Conservation (phyloP, 1,140 invertebrate genomes). For the Streblospio benedicti region DNA sequence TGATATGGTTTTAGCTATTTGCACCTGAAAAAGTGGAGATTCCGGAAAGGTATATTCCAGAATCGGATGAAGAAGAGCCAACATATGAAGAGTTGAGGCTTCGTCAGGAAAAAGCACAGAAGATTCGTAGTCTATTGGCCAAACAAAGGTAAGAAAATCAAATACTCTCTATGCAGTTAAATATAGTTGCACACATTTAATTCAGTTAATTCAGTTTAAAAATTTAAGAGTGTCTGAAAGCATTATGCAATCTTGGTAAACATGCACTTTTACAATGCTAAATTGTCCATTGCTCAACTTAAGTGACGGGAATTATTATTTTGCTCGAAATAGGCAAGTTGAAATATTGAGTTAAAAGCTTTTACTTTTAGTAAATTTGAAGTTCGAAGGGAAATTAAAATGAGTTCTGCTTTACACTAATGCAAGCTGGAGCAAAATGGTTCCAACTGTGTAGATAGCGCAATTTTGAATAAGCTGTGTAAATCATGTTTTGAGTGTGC, state of each 20-base stretch:
- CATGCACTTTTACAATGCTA: too few species aligned
- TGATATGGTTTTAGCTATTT: slow-evolving; percentile 62
- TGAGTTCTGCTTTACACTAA: too few species aligned
- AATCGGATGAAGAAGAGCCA: slow-evolving; percentile 63
- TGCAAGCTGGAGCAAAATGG: background rate
- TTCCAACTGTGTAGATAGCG: background rate
- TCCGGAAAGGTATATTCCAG: slow-evolving; percentile 72
- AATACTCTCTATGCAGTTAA: slow-evolving; percentile 48
- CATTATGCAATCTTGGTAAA: too few species aligned
- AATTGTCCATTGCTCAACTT: too few species aligned
- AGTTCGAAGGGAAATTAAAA: too few species aligned
- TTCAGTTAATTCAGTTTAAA: too few species aligned
- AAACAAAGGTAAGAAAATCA: slow-evolving; percentile 39
- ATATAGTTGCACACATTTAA: slow-evolving; percentile 11
- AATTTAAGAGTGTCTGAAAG: too few species aligned
- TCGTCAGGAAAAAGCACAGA: slow-evolving; percentile 75
- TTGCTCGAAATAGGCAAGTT: too few species aligned
- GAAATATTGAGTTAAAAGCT: too few species aligned
- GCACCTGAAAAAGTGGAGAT: slow-evolving; percentile 83
- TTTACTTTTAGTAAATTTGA: too few species aligned
- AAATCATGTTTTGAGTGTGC: background rate
- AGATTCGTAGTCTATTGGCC: slow-evolving; percentile 80
- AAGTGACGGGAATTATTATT: too few species aligned
- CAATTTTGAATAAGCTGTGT: too few species aligned
- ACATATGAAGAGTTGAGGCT: slow-evolving; percentile 65